Base-by-base conservation (phyloP, 2,888 invertebrate species). In the Thera britannica region DNA sequence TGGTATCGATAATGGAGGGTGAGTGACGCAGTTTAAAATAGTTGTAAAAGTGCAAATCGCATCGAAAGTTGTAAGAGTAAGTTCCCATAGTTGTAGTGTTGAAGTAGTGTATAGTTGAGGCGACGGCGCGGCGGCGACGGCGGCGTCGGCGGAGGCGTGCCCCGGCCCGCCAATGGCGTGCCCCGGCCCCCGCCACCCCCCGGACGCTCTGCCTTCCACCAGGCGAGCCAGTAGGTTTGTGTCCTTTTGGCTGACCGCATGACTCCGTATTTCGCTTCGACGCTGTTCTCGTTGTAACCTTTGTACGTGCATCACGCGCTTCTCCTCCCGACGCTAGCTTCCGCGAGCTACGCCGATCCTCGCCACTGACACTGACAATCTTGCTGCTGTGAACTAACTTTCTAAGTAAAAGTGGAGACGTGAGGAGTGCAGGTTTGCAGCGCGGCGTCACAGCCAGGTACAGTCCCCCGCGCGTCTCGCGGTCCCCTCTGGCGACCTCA, bases 181-280 rank as follows among this genome's bases (percentile, higher is more conserved):
- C 82, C 83, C 84, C 84, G 85, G 87, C 86, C 78, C 86, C 86
- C 86, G 83, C 86, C 88, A 84, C 89, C 88, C 44, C 85, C 88
- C 85, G 82, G 79, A 78, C 83, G 82, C 85, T 82, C 79, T 83
- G 84, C 85, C 84, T 84, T 79, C 85, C 90, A 87, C 88, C 89
- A 88, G 86, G 87, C 88, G 85, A 86, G 89, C 90, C 93, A 92
- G 94, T 94, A 94, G 94, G 94, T 93, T 94, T 92, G 93, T 91
- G 93, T 94, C 94, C 93, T 92, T 92, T 93, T 92, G 93, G 94
- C 94, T 94, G 94, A 94, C 94, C 94, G 94, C 94, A 94, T 94
- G 94, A 93, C 94, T 94, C 93, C 93, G 93, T 90, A 93, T 92
- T 84, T 90, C 87, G 94, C 94, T 94, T 94, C 92, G 92, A 89